Conservation (phyloP, 1,140 invertebrate species). For the Zaprionus ornatus region DNA sequence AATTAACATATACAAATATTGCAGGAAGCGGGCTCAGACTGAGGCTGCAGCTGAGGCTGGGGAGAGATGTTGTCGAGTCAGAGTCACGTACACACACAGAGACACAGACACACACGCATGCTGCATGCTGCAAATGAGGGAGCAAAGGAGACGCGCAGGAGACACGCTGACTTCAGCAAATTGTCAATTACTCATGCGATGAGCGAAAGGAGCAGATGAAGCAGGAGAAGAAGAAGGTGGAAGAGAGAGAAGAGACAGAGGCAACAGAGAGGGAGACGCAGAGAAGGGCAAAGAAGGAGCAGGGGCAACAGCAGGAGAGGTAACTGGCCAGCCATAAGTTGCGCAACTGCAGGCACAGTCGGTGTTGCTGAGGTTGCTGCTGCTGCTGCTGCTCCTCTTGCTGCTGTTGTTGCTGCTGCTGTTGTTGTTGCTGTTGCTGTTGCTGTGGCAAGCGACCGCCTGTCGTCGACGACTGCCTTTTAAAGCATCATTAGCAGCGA, state of each 20-base stretch:
- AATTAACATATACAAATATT: slow-evolving; percentile 83
- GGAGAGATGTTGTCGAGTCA: slow-evolving; percentile 13
- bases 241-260: background rate
- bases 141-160: slow-evolving; percentile 56
- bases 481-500: slow-evolving; percentile 83
- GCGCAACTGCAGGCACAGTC: slow-evolving; percentile 40
- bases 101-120: slow-evolving; percentile 37
- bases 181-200: slow-evolving; percentile 83
- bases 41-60: background rate
- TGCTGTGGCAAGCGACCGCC: slow-evolving; percentile 58
- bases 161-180: slow-evolving; percentile 81
- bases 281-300: slow-evolving; percentile 18
- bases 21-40: slow-evolving; percentile 28
- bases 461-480: slow-evolving; percentile 80
- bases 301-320: slow-evolving; percentile 5
- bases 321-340: slow-evolving; percentile 41
- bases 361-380: background rate
- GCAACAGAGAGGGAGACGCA: background rate
- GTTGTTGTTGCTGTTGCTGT: slow-evolving; percentile 15
- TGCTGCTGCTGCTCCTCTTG: background rate
- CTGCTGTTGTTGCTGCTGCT: slow-evolving; percentile 1
- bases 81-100: slow-evolving; percentile 38
- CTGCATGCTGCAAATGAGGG: slow-evolving; percentile 26
- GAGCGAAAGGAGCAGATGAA: slow-evolving; percentile 64
- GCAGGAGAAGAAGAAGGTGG: slow-evolving; percentile 39